These are phyloP conservation scores for Bicyclus anynana DNA, from an alignment of 1,140 invertebrate genomes.

Conservation along the genomic window DNA sequence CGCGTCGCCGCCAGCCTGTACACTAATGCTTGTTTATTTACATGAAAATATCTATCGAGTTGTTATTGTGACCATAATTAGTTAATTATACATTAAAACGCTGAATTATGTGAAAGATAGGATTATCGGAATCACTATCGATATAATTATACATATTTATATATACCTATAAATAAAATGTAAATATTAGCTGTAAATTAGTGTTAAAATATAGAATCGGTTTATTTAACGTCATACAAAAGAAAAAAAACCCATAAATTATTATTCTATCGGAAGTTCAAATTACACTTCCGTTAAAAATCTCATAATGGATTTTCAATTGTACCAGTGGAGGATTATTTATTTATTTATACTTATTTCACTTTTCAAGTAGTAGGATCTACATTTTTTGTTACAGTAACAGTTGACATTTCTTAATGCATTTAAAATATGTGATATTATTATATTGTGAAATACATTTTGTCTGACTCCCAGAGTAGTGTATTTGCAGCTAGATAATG, in stretches of 20 bases:
- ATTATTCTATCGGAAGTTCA: conserved; percentile 73
- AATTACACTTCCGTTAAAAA: conserved; percentile 73
- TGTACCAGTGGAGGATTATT: conserved; percentile 70
- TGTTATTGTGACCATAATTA: conserved; percentile 76
- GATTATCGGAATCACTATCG: conserved; percentile 68
- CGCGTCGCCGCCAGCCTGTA: conserved; percentile 48
- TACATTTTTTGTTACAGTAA: conserved; percentile 33
- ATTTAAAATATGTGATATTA: conserved; percentile 77
- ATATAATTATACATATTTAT: conserved; percentile 77
- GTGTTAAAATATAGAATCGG: conserved; percentile 75
- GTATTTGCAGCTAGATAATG: conserved; percentile 63
- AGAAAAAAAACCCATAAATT: conserved; percentile 74
- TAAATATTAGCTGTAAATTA: conserved; percentile 76
- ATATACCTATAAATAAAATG: conserved; percentile 77
- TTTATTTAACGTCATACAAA: conserved; percentile 75
- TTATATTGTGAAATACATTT: conserved; percentile 72
- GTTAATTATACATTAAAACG: conserved; percentile 75
- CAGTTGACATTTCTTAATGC: conserved; percentile 66
- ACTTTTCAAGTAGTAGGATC: conserved; percentile 35
- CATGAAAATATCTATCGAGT: conserved; percentile 74
- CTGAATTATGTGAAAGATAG: conserved; percentile 69
- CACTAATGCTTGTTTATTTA: conserved; percentile 76
- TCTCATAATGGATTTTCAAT: conserved; percentile 75
- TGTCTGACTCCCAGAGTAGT: conserved; percentile 73
- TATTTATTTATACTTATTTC: conserved; percentile 68